A percentile compares a stretch with the other conserved stretches of the same genome.
Conservation (phyloP, 2,888 invertebrate species). For the Neria commutata region DNA sequence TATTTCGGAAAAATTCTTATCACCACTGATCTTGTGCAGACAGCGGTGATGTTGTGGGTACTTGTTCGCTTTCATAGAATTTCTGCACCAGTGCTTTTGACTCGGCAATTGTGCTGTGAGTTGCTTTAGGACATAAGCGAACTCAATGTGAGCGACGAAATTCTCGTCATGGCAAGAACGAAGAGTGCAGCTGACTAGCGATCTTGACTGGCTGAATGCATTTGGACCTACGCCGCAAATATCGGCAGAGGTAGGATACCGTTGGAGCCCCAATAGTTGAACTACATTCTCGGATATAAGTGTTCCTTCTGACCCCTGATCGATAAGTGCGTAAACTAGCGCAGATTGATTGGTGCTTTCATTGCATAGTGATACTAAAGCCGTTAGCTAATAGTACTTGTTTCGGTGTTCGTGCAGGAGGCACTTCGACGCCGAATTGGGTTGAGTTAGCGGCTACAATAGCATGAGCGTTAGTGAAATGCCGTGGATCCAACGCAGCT, state of each 20-base stretch:
- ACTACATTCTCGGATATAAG: constrained; percentile 14
- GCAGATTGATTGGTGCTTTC: constrained; percentile 3
- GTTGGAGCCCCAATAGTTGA: constrained; percentile 9
- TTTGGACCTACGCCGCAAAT: constrained; percentile 12
- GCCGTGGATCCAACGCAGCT: too few species aligned
- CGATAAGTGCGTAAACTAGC: too few species aligned
- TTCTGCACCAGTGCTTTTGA: background rate
- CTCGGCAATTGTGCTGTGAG: constrained; percentile 2
- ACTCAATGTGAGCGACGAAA: background rate
- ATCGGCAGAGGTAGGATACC: constrained; percentile 3
- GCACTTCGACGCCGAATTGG: background rate
- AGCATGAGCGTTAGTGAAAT: background rate
- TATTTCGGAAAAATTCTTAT: background rate
- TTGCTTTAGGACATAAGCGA: background rate
- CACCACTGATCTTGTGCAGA: background rate
- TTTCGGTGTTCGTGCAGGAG: background rate
- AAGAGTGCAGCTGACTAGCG: constrained; percentile 7
- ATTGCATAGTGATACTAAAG: constrained; percentile 3
- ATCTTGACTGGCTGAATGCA: background rate
- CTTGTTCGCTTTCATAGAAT: background rate
- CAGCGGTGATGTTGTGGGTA: background rate
- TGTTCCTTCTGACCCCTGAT: constrained; percentile 17
- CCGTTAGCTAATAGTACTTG: constrained; percentile 9
- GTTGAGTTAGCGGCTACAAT: background rate
- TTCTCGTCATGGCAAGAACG: background rate